These are phyloP conservation scores for Myotis pilosus DNA, from an alignment of 2,797 vertebrate species.

Conservation along the genomic window DNA sequence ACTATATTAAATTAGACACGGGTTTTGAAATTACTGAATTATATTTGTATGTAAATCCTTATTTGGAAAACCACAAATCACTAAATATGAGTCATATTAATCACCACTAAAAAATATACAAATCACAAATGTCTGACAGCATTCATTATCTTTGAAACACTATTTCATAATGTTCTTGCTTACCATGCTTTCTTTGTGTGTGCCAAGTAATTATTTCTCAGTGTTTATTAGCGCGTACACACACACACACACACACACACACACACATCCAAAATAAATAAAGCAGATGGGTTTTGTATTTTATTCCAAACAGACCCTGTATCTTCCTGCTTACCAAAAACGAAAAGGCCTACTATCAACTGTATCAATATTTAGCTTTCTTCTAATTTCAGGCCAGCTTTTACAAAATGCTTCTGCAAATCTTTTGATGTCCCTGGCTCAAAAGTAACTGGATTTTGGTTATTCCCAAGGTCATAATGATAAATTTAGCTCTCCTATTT, in stretches of 20 bases:
- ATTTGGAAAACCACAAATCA: slow-evolving; percentile 40
- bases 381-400: slow-evolving; percentile 8
- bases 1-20: not conserved
- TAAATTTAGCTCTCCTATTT: not conserved
- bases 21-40: slow-evolving; percentile 52
- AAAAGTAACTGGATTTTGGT: slow-evolving; percentile 7
- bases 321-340: not conserved
- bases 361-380: not conserved
- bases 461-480: not conserved
- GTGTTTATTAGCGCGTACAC: not conserved
- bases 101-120: slow-evolving; percentile 34
- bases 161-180: slow-evolving; percentile 32
- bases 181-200: not conserved
- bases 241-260: not conserved
- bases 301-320: not conserved
- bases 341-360: slow-evolving; percentile 28
- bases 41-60: slow-evolving; percentile 48
- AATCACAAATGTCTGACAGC: not conserved
- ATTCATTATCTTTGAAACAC: not conserved
- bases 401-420: slow-evolving; percentile 20
- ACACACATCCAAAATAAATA: not conserved
- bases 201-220: not conserved
- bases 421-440: slow-evolving; percentile 21
- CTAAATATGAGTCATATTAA: slow-evolving; percentile 30
- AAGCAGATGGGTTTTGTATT: slow-evolving; percentile 2